Evolutionary conservation across 2,888 invertebrate genomes (phyloP).

Genomic region (Mantis religiosa): DNA sequence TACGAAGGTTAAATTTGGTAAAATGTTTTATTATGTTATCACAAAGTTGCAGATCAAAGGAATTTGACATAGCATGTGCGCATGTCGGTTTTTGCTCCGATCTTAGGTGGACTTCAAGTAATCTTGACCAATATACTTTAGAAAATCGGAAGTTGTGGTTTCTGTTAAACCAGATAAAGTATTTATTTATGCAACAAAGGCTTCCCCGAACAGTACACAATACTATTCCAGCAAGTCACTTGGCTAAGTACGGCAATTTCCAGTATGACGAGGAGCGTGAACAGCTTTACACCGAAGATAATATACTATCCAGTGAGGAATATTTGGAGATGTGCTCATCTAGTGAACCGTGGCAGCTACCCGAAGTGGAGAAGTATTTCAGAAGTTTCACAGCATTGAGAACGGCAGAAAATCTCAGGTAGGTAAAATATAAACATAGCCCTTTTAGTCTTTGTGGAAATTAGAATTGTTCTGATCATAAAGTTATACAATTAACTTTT

Average conservation of each 20-base stretch:
- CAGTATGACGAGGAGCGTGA: constrained; percentile 58
- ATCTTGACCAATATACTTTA: neutral
- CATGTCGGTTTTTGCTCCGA: constrained; percentile 10
- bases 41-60: neutral
- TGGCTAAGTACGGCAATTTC: constrained; percentile 56
- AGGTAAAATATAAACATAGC: neutral
- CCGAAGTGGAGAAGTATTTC: constrained; percentile 4
- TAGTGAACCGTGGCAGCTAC: constrained; percentile 13
- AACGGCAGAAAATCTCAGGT: neutral
- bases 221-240: constrained; percentile 60
- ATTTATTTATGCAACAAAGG: neutral
- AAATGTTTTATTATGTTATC: constrained; percentile 15
- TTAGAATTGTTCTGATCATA: no score
- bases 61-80: constrained; percentile 2
- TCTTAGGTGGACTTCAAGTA: neutral
- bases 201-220: constrained; percentile 50
- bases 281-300: constrained; percentile 40
- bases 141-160: neutral
- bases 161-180: neutral
- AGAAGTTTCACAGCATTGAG: neutral
- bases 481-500: no score
- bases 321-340: neutral
- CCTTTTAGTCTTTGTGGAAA: no score
- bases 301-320: neutral
- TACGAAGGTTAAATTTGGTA: neutral